phyloP scores from a whole-genome alignment of 2,888 invertebrate genomes.

The Unio delphinus region DNA sequence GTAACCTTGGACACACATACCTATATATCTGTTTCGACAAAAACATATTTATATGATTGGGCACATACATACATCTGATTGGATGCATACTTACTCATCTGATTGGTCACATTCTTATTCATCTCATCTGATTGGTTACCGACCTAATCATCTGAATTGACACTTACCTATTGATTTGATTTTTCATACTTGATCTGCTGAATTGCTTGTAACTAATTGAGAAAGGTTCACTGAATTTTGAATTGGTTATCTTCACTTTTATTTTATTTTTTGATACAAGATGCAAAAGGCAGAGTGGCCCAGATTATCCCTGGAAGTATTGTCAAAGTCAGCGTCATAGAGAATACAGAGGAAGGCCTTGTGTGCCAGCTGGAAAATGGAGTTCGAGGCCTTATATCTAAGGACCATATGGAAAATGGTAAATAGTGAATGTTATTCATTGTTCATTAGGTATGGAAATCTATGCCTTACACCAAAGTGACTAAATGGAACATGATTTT shows the following conservation, averaged over 20 bases:
- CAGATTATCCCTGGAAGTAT: no score
- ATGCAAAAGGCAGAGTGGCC: background rate
- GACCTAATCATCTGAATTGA: no score
- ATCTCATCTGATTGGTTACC: no score
- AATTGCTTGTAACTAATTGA: no score
- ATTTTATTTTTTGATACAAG: background rate
- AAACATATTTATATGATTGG: no score
- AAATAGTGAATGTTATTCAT: background rate
- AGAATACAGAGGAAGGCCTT: conserved; percentile 42
- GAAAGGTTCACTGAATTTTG: conserved; percentile 2
- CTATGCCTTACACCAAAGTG: conserved; percentile 33
- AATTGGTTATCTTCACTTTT: background rate
- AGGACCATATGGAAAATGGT: conserved; percentile 41
- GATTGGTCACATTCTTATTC: no score
- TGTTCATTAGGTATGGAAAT: conserved; percentile 11
- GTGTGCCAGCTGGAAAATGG: conserved; percentile 41
- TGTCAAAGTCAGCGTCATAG: conserved; percentile 32
- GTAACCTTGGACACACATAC: no score
- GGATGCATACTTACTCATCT: no score
- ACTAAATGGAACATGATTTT: conserved; percentile 25
- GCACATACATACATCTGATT: no score
- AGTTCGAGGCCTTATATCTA: conserved; percentile 42
- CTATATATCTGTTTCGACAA: no score
- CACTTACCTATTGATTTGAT: no score
- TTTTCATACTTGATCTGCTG: no score